Conservation (phyloP, 2,113 vertebrate genomes). For the Dolichallabes microphthalmus region DNA sequence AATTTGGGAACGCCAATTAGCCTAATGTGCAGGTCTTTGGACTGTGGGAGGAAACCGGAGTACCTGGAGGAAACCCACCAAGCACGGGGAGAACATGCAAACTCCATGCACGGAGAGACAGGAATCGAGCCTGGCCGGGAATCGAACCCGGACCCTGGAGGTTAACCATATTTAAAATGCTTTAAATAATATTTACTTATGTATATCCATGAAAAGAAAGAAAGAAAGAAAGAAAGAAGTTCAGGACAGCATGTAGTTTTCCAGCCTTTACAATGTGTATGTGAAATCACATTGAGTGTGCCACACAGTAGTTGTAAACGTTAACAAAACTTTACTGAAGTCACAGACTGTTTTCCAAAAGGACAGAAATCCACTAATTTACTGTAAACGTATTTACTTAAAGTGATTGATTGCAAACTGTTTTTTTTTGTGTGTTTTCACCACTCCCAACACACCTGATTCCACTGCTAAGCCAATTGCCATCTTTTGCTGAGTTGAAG, state of each 20-base stretch:
- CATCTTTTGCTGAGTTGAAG: neutral
- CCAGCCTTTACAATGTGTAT: neutral
- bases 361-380: neutral
- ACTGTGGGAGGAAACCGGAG: no score
- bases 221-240: neutral
- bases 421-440: neutral
- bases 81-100: no score
- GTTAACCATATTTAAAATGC: neutral
- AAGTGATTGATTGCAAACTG: neutral
- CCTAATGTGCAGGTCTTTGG: no score
- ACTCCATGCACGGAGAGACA: no score
- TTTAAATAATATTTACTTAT: neutral
- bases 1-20: no score
- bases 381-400: neutral
- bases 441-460: neutral
- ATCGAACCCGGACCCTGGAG: no score
- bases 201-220: neutral
- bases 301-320: neutral
- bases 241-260: neutral
- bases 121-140: no score
- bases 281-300: neutral
- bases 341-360: neutral
- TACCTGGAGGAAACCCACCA: no score
- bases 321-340: neutral
- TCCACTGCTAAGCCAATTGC: neutral